Conservation (phyloP, 2,113 vertebrate genomes). For the Dipodomys merriami region DNA sequence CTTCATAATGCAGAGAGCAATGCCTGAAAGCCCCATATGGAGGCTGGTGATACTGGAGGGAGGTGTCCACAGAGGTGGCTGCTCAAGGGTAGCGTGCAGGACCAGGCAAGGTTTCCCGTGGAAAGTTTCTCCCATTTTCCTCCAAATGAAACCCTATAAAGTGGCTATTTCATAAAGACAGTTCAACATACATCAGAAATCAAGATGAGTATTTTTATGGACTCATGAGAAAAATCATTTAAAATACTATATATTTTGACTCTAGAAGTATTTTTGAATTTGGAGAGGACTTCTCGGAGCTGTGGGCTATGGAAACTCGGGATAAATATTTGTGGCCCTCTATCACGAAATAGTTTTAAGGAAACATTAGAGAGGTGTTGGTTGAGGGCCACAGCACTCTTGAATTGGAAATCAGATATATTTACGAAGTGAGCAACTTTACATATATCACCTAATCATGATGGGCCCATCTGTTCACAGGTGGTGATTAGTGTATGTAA, state of each 20-base stretch:
- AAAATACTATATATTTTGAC: not conserved
- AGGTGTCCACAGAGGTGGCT: not conserved
- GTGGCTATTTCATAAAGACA: no score
- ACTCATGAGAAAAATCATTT: not conserved
- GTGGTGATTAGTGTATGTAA: not conserved
- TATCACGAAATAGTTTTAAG: not conserved
- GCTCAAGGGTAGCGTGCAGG: not conserved
- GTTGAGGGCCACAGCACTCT: not conserved
- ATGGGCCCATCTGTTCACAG: not conserved
- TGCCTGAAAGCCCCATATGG: not conserved
- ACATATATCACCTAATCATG: not conserved
- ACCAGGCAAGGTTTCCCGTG: not conserved
- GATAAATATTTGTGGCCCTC: accelerated
- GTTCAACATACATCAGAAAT: not conserved
- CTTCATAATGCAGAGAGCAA: not conserved
- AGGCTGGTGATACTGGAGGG: not conserved
- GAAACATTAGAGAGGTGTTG: not conserved
- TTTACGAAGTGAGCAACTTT: not conserved
- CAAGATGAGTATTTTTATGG: not conserved
- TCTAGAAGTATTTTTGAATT: not conserved
- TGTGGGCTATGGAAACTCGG: not conserved
- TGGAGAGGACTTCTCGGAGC: not conserved
- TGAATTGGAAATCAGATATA: not conserved
- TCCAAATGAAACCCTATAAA: no score
- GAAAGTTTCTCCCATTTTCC: not conserved